Percentiles rank a stretch among this genome's conserved stretches.
phyloP scores from a whole-genome alignment of 2,797 vertebrate species.

The Chelon auratus region DNA sequence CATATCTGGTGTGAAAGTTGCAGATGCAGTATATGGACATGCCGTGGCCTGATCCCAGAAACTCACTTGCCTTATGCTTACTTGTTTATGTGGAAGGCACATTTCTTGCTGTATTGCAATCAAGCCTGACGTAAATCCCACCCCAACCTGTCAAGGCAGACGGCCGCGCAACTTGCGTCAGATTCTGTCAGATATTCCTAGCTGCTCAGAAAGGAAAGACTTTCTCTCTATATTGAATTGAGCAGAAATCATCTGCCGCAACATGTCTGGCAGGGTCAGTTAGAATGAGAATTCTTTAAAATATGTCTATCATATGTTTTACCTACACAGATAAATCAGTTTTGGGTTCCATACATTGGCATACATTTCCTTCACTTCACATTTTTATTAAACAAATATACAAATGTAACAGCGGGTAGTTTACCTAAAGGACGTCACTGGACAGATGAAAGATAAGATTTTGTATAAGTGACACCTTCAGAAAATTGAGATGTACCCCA shows the following conservation, averaged over 20 bases:
- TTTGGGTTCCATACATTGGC: too few relatives aligned
- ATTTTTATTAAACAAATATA: too few relatives aligned
- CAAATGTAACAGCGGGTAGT: not conserved
- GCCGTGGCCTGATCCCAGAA: not conserved
- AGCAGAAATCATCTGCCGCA: not conserved
- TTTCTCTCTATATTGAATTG: not conserved
- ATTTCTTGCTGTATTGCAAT: not conserved
- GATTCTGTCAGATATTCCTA: not conserved
- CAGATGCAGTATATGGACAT: not conserved
- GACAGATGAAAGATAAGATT: slow-evolving; percentile 16
- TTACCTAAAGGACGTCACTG: not conserved
- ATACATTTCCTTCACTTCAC: too few relatives aligned
- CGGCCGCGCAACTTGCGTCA: not conserved
- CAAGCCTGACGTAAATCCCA: not conserved
- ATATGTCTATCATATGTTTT: too few relatives aligned
- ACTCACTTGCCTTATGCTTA: not conserved
- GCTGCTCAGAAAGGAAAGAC: not conserved
- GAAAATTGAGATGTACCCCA: slow-evolving; percentile 34
- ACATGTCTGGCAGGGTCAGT: too few relatives aligned
- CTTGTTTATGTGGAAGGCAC: not conserved
- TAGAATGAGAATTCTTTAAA: too few relatives aligned
- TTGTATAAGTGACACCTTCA: slow-evolving; percentile 45
- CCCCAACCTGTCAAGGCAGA: not conserved
- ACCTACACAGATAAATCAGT: too few relatives aligned
- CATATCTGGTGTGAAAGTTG: not conserved